These are phyloP conservation scores for Catocala fraxini DNA, from an alignment of 2,888 invertebrate genomes.

Conservation along the genomic window DNA sequence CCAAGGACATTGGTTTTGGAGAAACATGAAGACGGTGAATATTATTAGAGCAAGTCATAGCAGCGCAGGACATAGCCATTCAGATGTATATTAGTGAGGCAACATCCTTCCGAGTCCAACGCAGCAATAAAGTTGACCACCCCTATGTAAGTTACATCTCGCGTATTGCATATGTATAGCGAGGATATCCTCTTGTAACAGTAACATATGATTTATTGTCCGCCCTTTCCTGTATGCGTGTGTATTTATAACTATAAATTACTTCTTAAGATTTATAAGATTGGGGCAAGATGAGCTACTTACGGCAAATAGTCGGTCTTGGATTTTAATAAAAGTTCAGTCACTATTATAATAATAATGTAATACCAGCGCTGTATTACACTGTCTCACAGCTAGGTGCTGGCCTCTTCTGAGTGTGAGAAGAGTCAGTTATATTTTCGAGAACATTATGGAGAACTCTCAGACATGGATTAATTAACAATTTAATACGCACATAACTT, in stretches of 20 bases:
- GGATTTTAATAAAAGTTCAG: too few species aligned
- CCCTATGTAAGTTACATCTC: conserved; percentile 14
- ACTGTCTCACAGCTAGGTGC: too few species aligned
- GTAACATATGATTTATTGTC: conserved; percentile 15
- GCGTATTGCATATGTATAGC: conserved; percentile 7
- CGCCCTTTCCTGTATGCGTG: background rate
- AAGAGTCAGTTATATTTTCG: too few species aligned
- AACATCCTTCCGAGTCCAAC: conserved; percentile 31
- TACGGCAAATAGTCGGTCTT: too few species aligned
- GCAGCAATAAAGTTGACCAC: conserved; percentile 38
- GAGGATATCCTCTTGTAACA: conserved; percentile 17
- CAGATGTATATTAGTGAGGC: conserved; percentile 41
- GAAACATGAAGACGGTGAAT: background rate
- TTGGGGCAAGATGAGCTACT: background rate
- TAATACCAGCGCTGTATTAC: too few species aligned
- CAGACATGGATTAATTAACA: too few species aligned
- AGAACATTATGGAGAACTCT: too few species aligned
- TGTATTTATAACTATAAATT: background rate
- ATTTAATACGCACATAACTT: too few species aligned
- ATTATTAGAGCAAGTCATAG: conserved; percentile 9
- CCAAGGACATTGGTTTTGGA: too few species aligned
- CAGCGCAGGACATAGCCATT: conserved; percentile 37
- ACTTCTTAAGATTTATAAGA: background rate
- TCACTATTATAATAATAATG: too few species aligned
- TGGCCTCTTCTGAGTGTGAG: too few species aligned